Conservation (phyloP, 2,113 vertebrate species). For the Pipa parva region DNA sequence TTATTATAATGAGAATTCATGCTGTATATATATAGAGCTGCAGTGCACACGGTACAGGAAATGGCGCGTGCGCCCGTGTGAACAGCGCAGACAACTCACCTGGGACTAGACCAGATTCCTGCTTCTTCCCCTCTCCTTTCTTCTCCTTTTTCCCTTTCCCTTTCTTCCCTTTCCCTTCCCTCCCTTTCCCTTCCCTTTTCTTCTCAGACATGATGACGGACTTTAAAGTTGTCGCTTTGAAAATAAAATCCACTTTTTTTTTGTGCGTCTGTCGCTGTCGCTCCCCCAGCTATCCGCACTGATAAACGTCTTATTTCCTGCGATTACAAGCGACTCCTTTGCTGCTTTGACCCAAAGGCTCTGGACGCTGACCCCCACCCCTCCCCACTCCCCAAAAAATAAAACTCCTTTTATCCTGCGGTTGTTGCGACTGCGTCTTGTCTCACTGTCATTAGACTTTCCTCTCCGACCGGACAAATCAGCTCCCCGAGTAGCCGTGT, state of each 20-base stretch:
- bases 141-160: constrained; percentile 2
- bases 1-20: no score
- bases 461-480: background rate
- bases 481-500: background rate
- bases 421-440: background rate
- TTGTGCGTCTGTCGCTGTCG: background rate
- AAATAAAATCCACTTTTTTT: constrained; percentile 25
- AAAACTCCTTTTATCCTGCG: background rate
- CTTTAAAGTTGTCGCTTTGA: constrained; percentile 2
- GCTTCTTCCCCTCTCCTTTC: background rate
- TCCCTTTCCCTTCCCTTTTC: constrained; percentile 26
- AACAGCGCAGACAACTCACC: constrained; percentile 2
- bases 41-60: no score
- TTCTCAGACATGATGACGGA: constrained; percentile 30
- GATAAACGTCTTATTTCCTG: constrained; percentile 1
- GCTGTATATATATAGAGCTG: no score
- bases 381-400: no score
- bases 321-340: background rate
- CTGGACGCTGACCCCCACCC: constrained; percentile 10
- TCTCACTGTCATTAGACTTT: constrained; percentile 9
- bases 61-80: no score
- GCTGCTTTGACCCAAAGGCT: background rate
- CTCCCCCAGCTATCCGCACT: no score
- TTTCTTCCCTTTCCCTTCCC: constrained; percentile 29
- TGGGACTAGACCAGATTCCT: background rate